Evolutionary conservation across 2,113 vertebrate species (phyloP), one percentile per base, ranked within the genome.

Genomic region (Ranitomeya imitator): DNA sequence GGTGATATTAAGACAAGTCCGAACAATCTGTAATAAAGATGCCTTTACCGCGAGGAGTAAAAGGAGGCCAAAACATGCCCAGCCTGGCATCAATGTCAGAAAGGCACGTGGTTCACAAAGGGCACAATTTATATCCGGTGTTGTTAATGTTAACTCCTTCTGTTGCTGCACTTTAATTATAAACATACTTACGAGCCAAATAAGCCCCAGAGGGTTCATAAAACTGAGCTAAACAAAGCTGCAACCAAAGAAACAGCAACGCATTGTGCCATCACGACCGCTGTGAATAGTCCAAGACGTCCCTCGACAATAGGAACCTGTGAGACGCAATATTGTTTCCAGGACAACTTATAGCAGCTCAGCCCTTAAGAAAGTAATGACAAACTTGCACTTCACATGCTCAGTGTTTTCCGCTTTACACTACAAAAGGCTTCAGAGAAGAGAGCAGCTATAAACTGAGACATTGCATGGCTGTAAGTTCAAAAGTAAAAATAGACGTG

Each of bases 61-160:
- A 94, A 71, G 93, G 91, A 92, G 93, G 94, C 93, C 92, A 92
- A 92, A 91, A 93, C 92, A 94, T 90, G 94, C 93, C 94, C 91
- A 90, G 93, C 88, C 91, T 87, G 94, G 95, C 94, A 95, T 95
- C 73, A 21, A 19, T 94, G 96, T 96, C 96, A 96, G 96, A 88
- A 97, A 97, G 97, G 97, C 96, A 97, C 97, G 96, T 97, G 94
- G 94, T 96, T 96, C 95, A 95, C 95, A 95, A 95, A 96, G 96
- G 95, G 94, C 94, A 96, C 94, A 92, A 93, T 92, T 93, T 93
- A 93, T 94, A 93, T 94, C 93, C 90, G 95, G 92, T 93, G 91
- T 90, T 93, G 91, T 93, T 92, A 89, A 93, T 91, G 91, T 93
- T 92, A 89, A 91, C 86, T 93, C 90, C 91, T 92, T 93, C 91